phyloP scores from a whole-genome alignment of 2,888 invertebrate species.

The Aricia artaxerxes region DNA sequence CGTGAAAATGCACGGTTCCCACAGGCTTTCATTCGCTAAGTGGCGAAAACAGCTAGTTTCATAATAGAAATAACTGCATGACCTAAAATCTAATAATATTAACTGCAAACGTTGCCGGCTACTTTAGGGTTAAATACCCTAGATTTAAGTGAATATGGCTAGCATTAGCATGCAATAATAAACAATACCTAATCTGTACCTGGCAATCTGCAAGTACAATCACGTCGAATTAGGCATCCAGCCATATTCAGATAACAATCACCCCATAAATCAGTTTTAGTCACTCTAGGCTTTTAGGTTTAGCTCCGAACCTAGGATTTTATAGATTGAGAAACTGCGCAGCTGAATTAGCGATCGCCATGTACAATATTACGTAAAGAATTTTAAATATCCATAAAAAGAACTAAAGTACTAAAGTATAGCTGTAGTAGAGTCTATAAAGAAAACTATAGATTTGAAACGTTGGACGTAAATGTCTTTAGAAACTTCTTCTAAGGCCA shows the following conservation, averaged over 20 bases:
- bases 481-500: no score
- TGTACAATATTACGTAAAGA: not conserved
- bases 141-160: constrained; percentile 8
- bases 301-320: not conserved
- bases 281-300: constrained; percentile 6
- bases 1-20: no score
- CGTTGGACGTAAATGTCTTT: no score
- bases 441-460: no score
- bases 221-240: constrained; percentile 18
- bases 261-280: constrained; percentile 18
- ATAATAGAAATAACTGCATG: no score
- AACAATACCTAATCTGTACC: constrained; percentile 6
- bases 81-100: not conserved
- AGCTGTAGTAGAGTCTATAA: no score
- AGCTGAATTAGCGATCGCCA: not conserved
- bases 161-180: constrained; percentile 9
- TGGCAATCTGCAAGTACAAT: constrained; percentile 17
- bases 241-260: constrained; percentile 22
- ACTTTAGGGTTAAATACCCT: not conserved
- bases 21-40: no score
- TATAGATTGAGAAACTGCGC: constrained; percentile 1
- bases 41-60: no score
- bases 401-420: no score
- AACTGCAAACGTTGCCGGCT: not conserved
- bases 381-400: no score